Percentiles rank a stretch among this genome's conserved stretches.
These are phyloP conservation scores for Trichosurus vulpecula DNA, from an alignment of 2,797 vertebrate species.

Conservation along the genomic window DNA sequence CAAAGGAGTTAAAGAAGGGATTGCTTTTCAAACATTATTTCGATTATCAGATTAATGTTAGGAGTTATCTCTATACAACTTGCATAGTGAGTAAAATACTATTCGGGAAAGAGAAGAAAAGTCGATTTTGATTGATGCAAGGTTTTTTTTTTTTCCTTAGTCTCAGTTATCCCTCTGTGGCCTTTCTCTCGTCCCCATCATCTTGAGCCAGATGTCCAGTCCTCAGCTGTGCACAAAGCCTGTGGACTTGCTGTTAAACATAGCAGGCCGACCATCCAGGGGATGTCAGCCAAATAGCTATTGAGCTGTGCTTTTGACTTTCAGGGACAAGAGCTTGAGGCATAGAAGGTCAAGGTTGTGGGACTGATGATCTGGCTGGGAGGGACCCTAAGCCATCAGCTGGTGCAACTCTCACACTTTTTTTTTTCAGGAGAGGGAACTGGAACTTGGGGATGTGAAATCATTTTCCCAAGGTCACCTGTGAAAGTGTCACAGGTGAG, in stretches of 20 bases:
- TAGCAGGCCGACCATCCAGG: background rate
- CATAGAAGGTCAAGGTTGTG: background rate
- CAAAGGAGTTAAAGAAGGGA: background rate
- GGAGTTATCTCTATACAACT: background rate
- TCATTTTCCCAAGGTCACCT: background rate
- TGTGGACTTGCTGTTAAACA: background rate
- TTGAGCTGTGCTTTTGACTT: conserved; percentile 11
- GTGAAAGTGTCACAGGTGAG: background rate
- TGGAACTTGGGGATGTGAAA: background rate
- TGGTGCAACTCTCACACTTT: background rate
- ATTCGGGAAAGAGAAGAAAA: background rate
- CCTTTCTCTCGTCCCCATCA: background rate
- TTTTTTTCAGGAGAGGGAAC: background rate
- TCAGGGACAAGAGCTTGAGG: background rate
- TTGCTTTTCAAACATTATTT: background rate
- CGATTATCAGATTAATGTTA: background rate
- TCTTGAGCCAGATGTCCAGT: background rate
- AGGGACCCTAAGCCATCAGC: background rate
- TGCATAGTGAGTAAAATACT: background rate
- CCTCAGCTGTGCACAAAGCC: background rate
- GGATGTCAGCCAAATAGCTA: background rate
- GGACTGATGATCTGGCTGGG: background rate
- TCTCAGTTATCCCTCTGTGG: background rate
- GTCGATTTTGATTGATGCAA: background rate
- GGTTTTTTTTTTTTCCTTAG: background rate